phyloP scores from a whole-genome alignment of 2,113 vertebrate genomes.

The Proterorhinus semilunaris region DNA sequence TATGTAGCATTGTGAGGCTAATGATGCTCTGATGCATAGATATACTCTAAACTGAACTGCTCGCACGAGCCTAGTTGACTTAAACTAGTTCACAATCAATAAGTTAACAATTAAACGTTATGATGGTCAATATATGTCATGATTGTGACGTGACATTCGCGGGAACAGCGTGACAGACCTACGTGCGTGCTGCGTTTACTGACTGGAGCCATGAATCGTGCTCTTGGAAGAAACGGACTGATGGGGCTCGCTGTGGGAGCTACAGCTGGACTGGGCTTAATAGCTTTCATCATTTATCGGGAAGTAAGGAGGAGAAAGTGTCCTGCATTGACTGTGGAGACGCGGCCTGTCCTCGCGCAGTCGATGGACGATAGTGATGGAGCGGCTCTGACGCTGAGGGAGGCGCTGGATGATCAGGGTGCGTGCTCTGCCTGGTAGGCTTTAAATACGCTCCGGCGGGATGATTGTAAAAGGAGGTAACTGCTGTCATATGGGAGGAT shows the following conservation, averaged over 20 bases:
- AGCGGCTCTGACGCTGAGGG: slow-evolving; percentile 7
- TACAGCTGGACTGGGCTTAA: slow-evolving; percentile 65
- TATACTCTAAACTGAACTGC: not conserved
- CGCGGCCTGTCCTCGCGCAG: not conserved
- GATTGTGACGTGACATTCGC: not conserved
- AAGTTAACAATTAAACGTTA: not conserved
- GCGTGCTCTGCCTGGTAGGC: slow-evolving; percentile 8
- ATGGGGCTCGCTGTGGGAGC: slow-evolving; percentile 69
- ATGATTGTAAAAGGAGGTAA: too few species aligned
- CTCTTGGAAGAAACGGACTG: slow-evolving; percentile 57
- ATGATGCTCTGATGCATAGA: slow-evolving; percentile 13
- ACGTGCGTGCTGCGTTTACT: not conserved
- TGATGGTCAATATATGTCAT: not conserved
- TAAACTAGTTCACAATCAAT: too few species aligned
- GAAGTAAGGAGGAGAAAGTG: slow-evolving; percentile 52
- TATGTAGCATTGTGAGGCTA: not conserved
- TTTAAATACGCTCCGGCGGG: not conserved
- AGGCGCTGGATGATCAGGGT: slow-evolving; percentile 49
- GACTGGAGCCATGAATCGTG: slow-evolving; percentile 31
- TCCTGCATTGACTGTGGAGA: slow-evolving; percentile 10
- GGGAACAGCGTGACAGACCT: not conserved
- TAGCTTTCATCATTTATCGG: slow-evolving; percentile 65
- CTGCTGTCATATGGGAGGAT: too few species aligned
- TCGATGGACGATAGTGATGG: slow-evolving; percentile 4
- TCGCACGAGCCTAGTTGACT: too few species aligned